Evolutionary conservation across 1,140 invertebrate species (phyloP).

Genomic region (Drosophila erecta): DNA sequence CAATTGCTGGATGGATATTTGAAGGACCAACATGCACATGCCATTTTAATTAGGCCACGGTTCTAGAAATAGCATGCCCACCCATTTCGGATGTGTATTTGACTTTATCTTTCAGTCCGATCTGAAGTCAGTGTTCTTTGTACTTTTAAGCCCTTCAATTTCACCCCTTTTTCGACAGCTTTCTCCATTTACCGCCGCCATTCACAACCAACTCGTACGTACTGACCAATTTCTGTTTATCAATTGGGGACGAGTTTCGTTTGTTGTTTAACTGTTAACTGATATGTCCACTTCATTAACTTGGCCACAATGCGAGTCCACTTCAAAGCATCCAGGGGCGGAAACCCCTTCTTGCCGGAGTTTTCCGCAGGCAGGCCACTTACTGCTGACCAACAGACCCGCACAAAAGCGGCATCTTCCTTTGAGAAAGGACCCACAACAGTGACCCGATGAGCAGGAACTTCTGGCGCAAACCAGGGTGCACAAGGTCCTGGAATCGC

Average conservation of each 20-base stretch:
- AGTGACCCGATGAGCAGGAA: slow-evolving; percentile 10
- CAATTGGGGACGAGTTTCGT: slow-evolving; percentile 34
- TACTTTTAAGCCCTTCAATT: neutral
- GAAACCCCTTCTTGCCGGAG: slow-evolving; percentile 21
- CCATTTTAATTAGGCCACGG: no score
- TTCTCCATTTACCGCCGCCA: neutral
- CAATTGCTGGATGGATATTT: no score
- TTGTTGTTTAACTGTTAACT: slow-evolving; percentile 32
- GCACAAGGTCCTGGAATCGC: neutral
- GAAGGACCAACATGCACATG: no score
- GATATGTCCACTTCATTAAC: slow-evolving; percentile 76
- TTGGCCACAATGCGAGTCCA: slow-evolving; percentile 57
- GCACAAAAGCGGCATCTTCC: slow-evolving; percentile 24
- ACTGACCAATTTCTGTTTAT: slow-evolving; percentile 33
- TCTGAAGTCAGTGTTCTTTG: neutral
- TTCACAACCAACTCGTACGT: slow-evolving; percentile 3
- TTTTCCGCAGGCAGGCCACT: slow-evolving; percentile 20
- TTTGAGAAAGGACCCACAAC: slow-evolving; percentile 7
- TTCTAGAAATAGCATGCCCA: neutral
- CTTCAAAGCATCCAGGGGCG: slow-evolving; percentile 51
- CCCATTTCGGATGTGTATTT: neutral
- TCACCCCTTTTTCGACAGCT: neutral
- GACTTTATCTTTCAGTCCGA: neutral
- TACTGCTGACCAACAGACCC: slow-evolving; percentile 34
- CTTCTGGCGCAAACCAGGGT: slow-evolving; percentile 13